A percentile compares a stretch with the other conserved stretches of the same genome.
Conservation (phyloP, 2,888 invertebrate genomes). For the Leptopilina myrica region DNA sequence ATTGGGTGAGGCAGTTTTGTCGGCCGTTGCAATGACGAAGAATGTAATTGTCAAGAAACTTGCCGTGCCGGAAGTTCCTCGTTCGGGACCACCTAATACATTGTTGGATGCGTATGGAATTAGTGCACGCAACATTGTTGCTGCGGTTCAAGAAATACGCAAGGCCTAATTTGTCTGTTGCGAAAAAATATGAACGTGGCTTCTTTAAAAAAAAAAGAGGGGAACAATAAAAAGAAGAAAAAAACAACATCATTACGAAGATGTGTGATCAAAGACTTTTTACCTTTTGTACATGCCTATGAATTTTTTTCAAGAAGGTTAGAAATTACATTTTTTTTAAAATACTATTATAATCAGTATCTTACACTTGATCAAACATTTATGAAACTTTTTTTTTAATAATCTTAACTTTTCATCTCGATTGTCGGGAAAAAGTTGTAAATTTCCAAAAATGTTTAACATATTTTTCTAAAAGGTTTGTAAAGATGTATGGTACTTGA, state of each 20-base stretch:
- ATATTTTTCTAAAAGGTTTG: constrained; percentile 40
- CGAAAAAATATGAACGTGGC: constrained; percentile 20
- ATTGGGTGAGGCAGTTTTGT: constrained; percentile 95
- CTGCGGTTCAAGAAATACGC: constrained; percentile 83
- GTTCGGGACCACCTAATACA: constrained; percentile 93
- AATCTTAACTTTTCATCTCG: neutral
- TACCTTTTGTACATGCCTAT: constrained; percentile 47
- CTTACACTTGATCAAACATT: constrained; percentile 7
- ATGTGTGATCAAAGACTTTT: constrained; percentile 26
- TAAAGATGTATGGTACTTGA: constrained; percentile 30
- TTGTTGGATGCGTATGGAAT: constrained; percentile 94
- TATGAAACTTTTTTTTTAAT: constrained; percentile 2
- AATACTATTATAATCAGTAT: constrained; percentile 6
- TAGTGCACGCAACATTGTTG: constrained; percentile 87
- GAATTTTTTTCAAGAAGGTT: constrained; percentile 49
- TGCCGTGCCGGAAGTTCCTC: constrained; percentile 89
- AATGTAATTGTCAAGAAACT: constrained; percentile 87
- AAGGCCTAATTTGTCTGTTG: constrained; percentile 71
- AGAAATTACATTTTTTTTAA: constrained; percentile 37
- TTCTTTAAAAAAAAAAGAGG: constrained; percentile 17
- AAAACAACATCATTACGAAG: constrained; percentile 10
- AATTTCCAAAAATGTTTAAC: constrained; percentile 11
- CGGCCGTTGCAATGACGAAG: constrained; percentile 86
- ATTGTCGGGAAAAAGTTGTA: neutral
- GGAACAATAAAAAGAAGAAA: constrained; percentile 10